Evolutionary conservation across 2,113 vertebrate genomes (phyloP), one percentile per base, ranked within the genome.

Genomic region (Odontophorus gujanensis): DNA sequence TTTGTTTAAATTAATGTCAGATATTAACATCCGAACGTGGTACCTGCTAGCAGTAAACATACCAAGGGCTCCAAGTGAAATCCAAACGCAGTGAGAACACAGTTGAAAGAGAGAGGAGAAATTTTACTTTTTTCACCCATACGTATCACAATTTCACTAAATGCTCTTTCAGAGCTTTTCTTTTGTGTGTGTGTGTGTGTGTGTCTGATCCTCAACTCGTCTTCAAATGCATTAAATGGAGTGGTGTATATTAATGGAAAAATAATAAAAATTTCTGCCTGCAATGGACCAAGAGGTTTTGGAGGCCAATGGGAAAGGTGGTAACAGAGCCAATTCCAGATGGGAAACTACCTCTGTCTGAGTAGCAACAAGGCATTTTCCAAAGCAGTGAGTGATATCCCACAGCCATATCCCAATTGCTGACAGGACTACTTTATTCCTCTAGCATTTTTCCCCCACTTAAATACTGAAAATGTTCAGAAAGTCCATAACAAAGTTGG

Each of bases 81-180:
- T 5, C 58, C 83, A n/a, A 28, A 36, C 11, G 17, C 61, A 81
- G 40, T 16, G 9, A 83, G 34, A 6, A 14, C 30, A 47, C 4
- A 53, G 15, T 1, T 2, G 9, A 0, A 7, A 26, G 5, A 63
- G 7, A 26, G 5, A 45, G 21, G 28, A 92, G 9, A 5, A 50
- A 40, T 48, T 68, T 36, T 8, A 48, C 10, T 32, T 84, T 82
- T 47, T 30, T 0, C 36, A 63, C 6, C 32, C 45, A 42, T 79
- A 25, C 30, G 24, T 36, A 79, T 43, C 28, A 24, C 3, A 0
- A 48, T 32, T 47, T 45, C 28, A 74, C 17, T 32, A 45, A 69
- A 21, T 1, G 2, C 5, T 71, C 45, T 58, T 47, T 40, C 50
- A 85, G 24, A 74, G 32, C 6, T 73, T 55, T 73, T n/a, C 32